Evolutionary conservation across 1,140 invertebrate genomes (phyloP).

Genomic region (Drosophila sturtevanti): DNA sequence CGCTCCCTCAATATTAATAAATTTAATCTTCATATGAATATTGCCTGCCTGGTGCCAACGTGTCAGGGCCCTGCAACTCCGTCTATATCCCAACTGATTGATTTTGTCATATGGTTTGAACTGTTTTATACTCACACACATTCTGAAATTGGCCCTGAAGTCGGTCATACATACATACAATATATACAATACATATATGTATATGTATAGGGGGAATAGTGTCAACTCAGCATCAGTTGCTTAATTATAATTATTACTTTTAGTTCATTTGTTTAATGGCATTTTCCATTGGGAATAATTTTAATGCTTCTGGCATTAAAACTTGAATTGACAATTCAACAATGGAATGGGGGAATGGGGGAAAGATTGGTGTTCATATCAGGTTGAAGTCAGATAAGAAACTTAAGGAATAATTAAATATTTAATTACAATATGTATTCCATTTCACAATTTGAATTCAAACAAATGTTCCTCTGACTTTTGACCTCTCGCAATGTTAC

Average conservation of each 20-base stretch:
- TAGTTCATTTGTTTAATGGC: slow-evolving; percentile 74
- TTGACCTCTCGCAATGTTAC: not conserved
- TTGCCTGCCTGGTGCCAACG: slow-evolving; percentile 37
- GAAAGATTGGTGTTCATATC: too few species aligned
- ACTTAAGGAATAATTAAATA: not conserved
- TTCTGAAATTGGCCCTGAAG: slow-evolving; percentile 52
- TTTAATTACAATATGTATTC: not conserved
- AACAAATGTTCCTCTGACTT: not conserved
- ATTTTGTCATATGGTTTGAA: slow-evolving; percentile 60
- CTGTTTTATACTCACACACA: slow-evolving; percentile 38
- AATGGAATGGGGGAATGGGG: too few species aligned
- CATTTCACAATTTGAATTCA: too few species aligned
- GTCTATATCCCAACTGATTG: slow-evolving; percentile 56
- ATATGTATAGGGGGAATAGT: not conserved
- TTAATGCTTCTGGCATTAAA: slow-evolving; percentile 48
- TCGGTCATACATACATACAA: slow-evolving; percentile 52
- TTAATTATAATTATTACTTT: slow-evolving; percentile 75
- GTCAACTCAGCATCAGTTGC: slow-evolving; percentile 14
- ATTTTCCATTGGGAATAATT: slow-evolving; percentile 43
- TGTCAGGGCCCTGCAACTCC: slow-evolving; percentile 3
- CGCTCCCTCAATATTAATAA: slow-evolving; percentile 27
- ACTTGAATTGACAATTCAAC: not conserved
- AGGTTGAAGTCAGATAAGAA: not conserved
- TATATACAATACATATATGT: too few species aligned
- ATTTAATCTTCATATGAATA: slow-evolving; percentile 68